Base-by-base conservation (phyloP, 2,797 vertebrate genomes). In the Sebastolobus altivelis region DNA sequence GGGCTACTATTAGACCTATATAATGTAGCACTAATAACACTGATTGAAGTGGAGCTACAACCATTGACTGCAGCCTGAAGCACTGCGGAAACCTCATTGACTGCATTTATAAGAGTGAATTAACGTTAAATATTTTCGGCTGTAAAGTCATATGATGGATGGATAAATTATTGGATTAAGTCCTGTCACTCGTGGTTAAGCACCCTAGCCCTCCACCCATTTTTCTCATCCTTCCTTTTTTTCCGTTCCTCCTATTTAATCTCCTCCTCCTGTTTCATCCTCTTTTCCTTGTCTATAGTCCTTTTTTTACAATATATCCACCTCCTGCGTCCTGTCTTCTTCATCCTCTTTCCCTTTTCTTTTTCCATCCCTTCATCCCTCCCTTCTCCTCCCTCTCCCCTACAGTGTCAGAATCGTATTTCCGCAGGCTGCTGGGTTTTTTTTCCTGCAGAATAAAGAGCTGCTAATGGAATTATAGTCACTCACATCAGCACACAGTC, bases 391-490 rank as follows among this genome's bases (percentile, higher is more conserved):
- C 60, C 63, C 62, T 79, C 29, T 72, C 22, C 52, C 25, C 65
- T 68, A 75, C 33, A 67, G 49, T 46, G 49, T 80, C 74, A 71
- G 79, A 85, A 78, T 86, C 75, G 58, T 66, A 73, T 88, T 82
- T 80, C 68, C 71, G 63, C 1, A 1, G 40, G 65, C 61, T 72
- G 54, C 61, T 52, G 43, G 20, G 55, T 12, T 37, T n/a, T 18
- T 58, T 16, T 37, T 16, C 35, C 40, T 77, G 67, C 71, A 80
- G 70, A 61, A 76, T 86, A 73, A 71, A 75, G 79, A 75, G 72
- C 85, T 79, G 68, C 88, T 91, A 86, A 90, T 90, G 54, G 79
- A 86, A 89, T 93, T 88, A 90, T 12, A 55, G 71, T 76, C 80
- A 27, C 31, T 82, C 80, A 68, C 65, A 78, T 75, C 69, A 80